Evolutionary conservation across 2,797 vertebrate genomes (phyloP), one percentile per base, ranked within the genome.

Genomic region (Mareca strepera): DNA sequence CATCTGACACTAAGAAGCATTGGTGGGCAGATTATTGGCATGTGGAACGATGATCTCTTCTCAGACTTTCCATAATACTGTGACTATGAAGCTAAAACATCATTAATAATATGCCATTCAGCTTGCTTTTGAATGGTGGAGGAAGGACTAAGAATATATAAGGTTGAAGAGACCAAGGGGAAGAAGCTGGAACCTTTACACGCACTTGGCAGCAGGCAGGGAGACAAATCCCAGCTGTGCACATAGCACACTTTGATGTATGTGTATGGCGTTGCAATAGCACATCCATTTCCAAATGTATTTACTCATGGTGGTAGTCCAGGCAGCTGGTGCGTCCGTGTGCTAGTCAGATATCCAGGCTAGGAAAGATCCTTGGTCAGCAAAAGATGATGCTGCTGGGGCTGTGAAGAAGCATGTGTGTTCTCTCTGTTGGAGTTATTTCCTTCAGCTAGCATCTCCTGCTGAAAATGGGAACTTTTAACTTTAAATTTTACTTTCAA

Each of bases 221-320:
- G 86, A 94, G 91, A 96, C 67, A 95, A 96, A 92, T 53, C 29
- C 86, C 94, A 95, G 92, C 93, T 96, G 91, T 72, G 81, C 48
- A 6, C 26, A 37, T 7, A 94, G 74, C 52, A 77, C 91, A 92
- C 95, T 96, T 96, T 77, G 87, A 94, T 90, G 94, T 90, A 18
- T 90, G 66, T 0, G 0, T 58, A 82, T 90, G 85, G 85, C 80
- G 0, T 37, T 76, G 91, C 9, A 39, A 88, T 43, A 94, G 74
- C 72, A 74, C 55, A 60, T 66, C 37, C 17, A 25, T 90, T 90
- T 94, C 82, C 92, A 90, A 95, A 80, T 31, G 50, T 59, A 74
- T 93, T 96, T 92, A 92, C 88, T 93, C 93, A 79, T 1, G 17
- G 91, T 85, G 82, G 84, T 56, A 91, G 79, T 25, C 66, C 86